phyloP scores from a whole-genome alignment of 2,888 invertebrate genomes.

The Drosophila maculinotata region DNA sequence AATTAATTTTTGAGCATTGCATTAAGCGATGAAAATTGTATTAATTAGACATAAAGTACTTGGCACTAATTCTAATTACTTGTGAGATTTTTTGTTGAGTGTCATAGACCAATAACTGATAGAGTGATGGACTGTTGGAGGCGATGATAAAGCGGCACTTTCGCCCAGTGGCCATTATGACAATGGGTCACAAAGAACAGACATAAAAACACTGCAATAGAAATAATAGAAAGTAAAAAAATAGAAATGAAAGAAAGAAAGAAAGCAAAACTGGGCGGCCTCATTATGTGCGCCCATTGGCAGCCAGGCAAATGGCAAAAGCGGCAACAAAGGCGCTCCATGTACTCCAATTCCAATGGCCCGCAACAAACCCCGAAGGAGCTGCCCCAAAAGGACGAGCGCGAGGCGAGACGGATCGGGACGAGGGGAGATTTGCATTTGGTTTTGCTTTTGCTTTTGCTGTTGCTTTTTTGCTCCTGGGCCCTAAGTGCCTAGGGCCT shows the following conservation, averaged over 20 bases:
- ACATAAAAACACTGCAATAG: slow-evolving; percentile 5
- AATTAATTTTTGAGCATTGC: no score
- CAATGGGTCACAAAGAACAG: slow-evolving; percentile 19
- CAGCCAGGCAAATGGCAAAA: slow-evolving; percentile 33
- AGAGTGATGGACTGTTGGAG: slow-evolving; percentile 9
- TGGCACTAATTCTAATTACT: no score
- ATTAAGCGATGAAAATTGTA: no score
- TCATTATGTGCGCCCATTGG: slow-evolving; percentile 57
- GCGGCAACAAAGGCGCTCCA: slow-evolving; percentile 31
- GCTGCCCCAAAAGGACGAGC: slow-evolving; percentile 29
- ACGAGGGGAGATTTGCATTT: slow-evolving; percentile 30
- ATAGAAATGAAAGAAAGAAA: background rate
- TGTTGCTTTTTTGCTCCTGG: slow-evolving; percentile 17
- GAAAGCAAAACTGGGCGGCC: slow-evolving; percentile 26
- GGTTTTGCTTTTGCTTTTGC: slow-evolving; percentile 1
- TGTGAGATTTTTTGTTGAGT: no score
- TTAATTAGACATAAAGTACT: no score
- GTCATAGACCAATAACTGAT: background rate
- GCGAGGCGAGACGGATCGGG: slow-evolving; percentile 4
- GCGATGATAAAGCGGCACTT: slow-evolving; percentile 11
- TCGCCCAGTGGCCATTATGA: slow-evolving; percentile 15
- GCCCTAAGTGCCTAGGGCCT: slow-evolving; percentile 43
- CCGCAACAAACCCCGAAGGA: slow-evolving; percentile 27
- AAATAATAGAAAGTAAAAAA: slow-evolving; percentile 2
- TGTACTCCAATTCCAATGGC: slow-evolving; percentile 28